Evolutionary conservation across 1,140 invertebrate genomes (phyloP), one percentile per base, ranked within the genome.

Genomic region (Andricus grossulariae): DNA sequence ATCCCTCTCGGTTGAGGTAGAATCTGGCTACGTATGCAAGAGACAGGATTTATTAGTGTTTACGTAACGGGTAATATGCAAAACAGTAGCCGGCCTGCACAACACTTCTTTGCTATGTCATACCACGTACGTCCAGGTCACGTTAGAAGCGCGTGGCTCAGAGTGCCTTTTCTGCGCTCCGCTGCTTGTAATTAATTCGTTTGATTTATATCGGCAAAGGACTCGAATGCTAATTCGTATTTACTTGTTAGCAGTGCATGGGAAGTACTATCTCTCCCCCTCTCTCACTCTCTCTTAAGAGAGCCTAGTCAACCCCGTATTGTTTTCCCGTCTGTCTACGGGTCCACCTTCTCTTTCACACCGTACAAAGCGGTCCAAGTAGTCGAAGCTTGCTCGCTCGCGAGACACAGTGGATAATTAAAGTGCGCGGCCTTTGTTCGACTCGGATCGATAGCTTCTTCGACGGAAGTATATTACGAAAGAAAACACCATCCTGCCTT

Each of bases 201-300:
- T 87, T 88, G 87, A 88, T 88, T 86, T 86, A 86, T 85, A 85
- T 82, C 79, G 78, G 76, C 83, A 84, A 88, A 88, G 83, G 82
- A 83, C 80, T 78, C 80, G 84, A 83, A 88, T 88, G 85, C 85
- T 88, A 88, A 88, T 88, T 85, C 80, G 74, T 88, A 88, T 88
- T 88, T 86, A 88, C 87, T 88, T 88, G 86, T 87, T 86, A 88
- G 83, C 82, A 80, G 78, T 83, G 83, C 78, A 84, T 83, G 76
- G 81, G 83, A 76, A 83, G 75, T 79, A 70, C 18, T 70, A 15
- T 60, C 21, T 66, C 25, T 66, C 60, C 45, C 10, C 39, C 60
- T 66, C 32, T 66, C 21, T 55, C n/a, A 10, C 54, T 55, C 18
- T 55, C 54, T 55, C 3, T 55, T 21, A 11, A 18, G 10, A 19